These are phyloP conservation scores for Cyclopterus lumpus DNA, from an alignment of 2,797 vertebrate species.

Conservation along the genomic window DNA sequence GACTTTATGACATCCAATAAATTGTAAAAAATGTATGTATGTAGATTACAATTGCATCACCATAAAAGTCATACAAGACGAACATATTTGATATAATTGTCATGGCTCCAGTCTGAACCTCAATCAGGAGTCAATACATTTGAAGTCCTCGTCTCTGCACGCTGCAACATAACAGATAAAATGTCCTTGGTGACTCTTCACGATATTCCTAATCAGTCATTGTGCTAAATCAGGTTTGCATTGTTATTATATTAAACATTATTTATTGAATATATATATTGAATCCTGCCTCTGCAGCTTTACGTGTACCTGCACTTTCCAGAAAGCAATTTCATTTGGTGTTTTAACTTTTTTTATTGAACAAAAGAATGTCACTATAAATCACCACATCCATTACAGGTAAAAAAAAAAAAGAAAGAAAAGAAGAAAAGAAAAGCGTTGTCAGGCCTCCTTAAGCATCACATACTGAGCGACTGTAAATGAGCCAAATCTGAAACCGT, in stretches of 20 bases:
- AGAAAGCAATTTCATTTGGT: background rate
- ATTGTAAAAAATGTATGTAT: slow-evolving; percentile 2
- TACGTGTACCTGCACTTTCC: background rate
- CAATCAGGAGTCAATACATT: slow-evolving; percentile 20
- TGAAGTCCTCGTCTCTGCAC: slow-evolving; percentile 28
- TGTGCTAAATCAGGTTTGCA: slow-evolving; percentile 14
- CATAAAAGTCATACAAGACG: slow-evolving; percentile 26
- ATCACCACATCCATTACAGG: slow-evolving; percentile 27
- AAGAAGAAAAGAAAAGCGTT: background rate
- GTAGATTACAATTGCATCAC: background rate
- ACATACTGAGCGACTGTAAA: slow-evolving; percentile 51
- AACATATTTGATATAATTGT: slow-evolving; percentile 28
- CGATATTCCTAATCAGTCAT: slow-evolving; percentile 25
- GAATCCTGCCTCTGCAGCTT: background rate
- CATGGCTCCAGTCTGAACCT: slow-evolving; percentile 24
- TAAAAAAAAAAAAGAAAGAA: slow-evolving; percentile 1
- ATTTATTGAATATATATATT: background rate
- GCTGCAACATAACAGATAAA: background rate
- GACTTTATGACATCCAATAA: background rate
- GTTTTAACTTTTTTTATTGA: slow-evolving; percentile 10
- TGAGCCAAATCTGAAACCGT: slow-evolving; percentile 63
- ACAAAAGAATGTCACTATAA: background rate
- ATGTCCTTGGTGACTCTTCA: slow-evolving; percentile 7
- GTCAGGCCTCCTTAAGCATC: slow-evolving; percentile 47
- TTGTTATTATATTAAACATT: background rate